Conservation (phyloP, 2,113 vertebrate genomes). For the Pedetes capensis region DNA sequence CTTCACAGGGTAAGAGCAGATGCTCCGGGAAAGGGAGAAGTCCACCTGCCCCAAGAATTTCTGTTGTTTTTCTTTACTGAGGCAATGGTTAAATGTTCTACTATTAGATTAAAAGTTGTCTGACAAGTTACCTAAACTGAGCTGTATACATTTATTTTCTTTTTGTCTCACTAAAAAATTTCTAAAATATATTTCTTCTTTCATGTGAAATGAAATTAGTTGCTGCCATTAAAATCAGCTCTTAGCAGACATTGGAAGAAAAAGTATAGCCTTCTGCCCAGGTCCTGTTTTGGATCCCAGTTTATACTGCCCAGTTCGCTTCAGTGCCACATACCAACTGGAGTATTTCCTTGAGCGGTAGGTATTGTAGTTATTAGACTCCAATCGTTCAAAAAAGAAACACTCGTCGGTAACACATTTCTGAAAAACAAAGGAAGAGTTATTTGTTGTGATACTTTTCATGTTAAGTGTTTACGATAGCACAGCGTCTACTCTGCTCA, state of each 20-base stretch:
- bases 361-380: conserved; percentile 99
- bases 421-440: conserved; percentile 82
- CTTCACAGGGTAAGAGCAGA: not conserved
- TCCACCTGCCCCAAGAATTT: conserved; percentile 32
- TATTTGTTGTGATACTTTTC: not conserved
- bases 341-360: conserved; percentile 96
- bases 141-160: conserved; percentile 62
- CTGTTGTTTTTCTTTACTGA: conserved; percentile 51
- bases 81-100: conserved; percentile 48
- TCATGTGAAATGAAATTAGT: not conserved
- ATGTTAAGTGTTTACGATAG: not conserved
- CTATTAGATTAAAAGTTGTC: not conserved
- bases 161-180: not conserved
- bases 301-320: conserved; percentile 96
- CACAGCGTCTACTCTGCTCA: not conserved
- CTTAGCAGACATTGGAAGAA: conserved; percentile 97
- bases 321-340: conserved; percentile 96
- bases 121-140: not conserved
- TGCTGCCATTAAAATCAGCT: conserved; percentile 82
- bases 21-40: conserved; percentile 15
- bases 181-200: conserved; percentile 21
- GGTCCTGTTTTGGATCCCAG: conserved; percentile 93
- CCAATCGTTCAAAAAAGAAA: conserved; percentile 94
- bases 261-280: conserved; percentile 98
- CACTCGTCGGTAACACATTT: conserved; percentile 96